Percentiles rank a stretch among this genome's conserved stretches.
Conservation (phyloP, 2,888 invertebrate species). For the Eupithecia subfuscata region DNA sequence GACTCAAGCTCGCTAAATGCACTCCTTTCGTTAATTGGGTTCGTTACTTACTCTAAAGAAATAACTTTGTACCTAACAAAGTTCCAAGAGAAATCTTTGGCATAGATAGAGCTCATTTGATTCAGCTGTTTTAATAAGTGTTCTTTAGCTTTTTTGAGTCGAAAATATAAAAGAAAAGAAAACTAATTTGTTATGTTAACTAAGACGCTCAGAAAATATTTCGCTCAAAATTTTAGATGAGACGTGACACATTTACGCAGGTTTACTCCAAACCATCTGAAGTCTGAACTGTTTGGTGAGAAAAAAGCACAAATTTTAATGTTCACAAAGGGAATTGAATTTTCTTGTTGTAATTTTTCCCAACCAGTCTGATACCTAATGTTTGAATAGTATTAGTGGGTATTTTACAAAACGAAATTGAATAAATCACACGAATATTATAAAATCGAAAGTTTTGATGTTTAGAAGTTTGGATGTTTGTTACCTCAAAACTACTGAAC, state of each 20-base stretch:
- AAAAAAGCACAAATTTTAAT: constrained; percentile 7
- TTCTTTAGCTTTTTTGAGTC: constrained; percentile 1
- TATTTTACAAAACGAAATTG: background rate
- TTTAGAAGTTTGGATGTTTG: background rate
- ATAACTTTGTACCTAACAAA: background rate
- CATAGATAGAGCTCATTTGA: background rate
- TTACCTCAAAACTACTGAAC: background rate
- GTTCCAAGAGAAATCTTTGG: background rate
- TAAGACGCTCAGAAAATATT: constrained; percentile 32
- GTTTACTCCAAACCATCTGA: constrained; percentile 33
- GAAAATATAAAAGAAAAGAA: constrained; percentile 7
- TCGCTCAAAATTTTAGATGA: constrained; percentile 37
- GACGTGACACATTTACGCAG: constrained; percentile 39
- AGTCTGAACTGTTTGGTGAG: background rate
- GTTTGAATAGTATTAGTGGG: background rate
- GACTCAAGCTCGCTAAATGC: constrained; percentile 21
- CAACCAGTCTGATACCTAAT: background rate
- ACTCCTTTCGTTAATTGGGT: constrained; percentile 34
- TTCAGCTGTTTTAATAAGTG: background rate
- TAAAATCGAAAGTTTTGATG: background rate
- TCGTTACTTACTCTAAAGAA: background rate
- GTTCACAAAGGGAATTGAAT: constrained; percentile 5
- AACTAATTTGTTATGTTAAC: constrained; percentile 29
- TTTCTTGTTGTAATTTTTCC: background rate
- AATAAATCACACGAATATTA: background rate